A percentile compares a stretch with the other conserved stretches of the same genome.
These are phyloP conservation scores for Thalassaphorura encarpata DNA, from an alignment of 1,140 invertebrate species.

Conservation along the genomic window DNA sequence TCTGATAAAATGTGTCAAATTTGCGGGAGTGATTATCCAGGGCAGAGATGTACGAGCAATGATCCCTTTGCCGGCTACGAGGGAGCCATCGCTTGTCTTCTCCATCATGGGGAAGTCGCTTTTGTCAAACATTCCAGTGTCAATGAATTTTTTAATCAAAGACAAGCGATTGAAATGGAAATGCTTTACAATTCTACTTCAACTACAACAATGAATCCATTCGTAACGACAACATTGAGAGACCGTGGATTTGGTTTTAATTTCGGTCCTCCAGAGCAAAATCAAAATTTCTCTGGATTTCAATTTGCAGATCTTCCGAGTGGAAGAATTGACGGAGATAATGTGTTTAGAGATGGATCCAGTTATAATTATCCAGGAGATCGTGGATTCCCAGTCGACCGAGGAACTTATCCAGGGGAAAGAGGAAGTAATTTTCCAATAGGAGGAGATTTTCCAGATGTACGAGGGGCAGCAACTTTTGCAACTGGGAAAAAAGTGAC, in stretches of 20 bases:
- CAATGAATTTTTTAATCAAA: conserved; percentile 41
- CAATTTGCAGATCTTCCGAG: background rate
- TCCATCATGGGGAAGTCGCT: conserved; percentile 79
- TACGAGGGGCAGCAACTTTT: background rate
- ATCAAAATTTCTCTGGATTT: too few species aligned
- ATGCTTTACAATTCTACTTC: background rate
- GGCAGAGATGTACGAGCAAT: conserved; percentile 65
- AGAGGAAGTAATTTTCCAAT: too few species aligned
- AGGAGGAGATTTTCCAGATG: background rate
- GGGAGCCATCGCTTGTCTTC: conserved; percentile 77
- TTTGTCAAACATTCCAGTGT: conserved; percentile 84
- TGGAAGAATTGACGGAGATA: background rate
- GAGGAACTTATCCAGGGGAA: too few species aligned
- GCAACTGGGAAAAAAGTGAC: background rate
- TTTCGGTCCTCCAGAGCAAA: background rate
- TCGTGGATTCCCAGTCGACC: background rate
- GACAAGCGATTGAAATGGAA: background rate
- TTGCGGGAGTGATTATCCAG: conserved; percentile 66
- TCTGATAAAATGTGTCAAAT: conserved; percentile 69
- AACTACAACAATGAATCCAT: background rate
- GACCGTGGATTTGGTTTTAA: too few species aligned
- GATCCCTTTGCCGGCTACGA: conserved; percentile 86
- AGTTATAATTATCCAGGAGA: background rate
- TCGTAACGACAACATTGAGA: background rate
- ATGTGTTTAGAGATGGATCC: background rate